Percentiles rank a stretch among this genome's conserved stretches.
phyloP scores from a whole-genome alignment of 2,113 vertebrate genomes.

The Myotis davidii region DNA sequence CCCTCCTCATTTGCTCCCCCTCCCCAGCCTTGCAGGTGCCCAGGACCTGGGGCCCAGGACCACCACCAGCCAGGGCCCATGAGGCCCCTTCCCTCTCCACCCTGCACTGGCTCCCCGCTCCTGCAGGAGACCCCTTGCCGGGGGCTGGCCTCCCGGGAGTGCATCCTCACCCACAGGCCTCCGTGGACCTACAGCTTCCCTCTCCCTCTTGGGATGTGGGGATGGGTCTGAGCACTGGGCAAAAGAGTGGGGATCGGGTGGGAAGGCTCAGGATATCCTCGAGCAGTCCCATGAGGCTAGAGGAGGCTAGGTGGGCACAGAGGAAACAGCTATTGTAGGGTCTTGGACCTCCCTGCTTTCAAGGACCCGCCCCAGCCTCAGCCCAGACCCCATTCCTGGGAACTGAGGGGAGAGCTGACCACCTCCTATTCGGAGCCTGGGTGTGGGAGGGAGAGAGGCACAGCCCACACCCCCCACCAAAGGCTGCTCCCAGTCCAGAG shows the following conservation, averaged over 20 bases:
- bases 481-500: not conserved
- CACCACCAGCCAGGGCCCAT: not conserved
- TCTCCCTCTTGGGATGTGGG: no score
- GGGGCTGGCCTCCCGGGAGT: not conserved
- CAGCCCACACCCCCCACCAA: not conserved
- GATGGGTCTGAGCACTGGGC: not conserved
- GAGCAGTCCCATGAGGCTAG: not conserved
- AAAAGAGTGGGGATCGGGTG: fast-evolving
- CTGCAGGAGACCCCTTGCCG: not conserved
- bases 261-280: not conserved
- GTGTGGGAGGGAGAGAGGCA: not conserved
- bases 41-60: not conserved
- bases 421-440: not conserved
- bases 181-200: not conserved
- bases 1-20: not conserved
- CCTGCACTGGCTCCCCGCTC: not conserved
- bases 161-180: not conserved
- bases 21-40: not conserved
- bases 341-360: not conserved
- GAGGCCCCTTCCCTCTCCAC: not conserved
- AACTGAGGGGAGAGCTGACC: not conserved
- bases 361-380: not conserved
- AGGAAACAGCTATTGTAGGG: fast-evolving
- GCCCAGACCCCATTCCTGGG: not conserved
- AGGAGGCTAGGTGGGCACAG: not conserved